These are phyloP conservation scores for Athripsodes cinereus DNA, from an alignment of 2,888 invertebrate genomes.

Conservation along the genomic window DNA sequence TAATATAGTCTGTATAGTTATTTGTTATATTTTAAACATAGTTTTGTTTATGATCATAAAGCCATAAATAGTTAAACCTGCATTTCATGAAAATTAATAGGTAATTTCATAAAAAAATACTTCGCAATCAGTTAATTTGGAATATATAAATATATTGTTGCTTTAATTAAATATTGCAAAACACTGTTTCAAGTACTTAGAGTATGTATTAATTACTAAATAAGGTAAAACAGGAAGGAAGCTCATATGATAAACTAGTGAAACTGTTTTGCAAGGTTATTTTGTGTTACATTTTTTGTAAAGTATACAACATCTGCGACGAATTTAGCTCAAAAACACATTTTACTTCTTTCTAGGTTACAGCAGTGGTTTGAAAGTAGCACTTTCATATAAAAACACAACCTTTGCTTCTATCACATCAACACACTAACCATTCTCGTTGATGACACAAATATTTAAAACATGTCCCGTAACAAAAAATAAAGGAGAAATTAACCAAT, in stretches of 20 bases:
- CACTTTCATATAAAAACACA: background rate
- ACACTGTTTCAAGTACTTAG: conserved; percentile 20
- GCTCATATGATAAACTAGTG: background rate
- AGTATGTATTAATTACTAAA: conserved; percentile 1
- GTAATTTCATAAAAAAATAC: too few species aligned
- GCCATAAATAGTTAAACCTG: too few species aligned
- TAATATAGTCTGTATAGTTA: too few species aligned
- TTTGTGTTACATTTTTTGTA: background rate
- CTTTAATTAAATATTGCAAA: background rate
- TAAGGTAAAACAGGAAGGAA: background rate
- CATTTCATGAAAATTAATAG: too few species aligned
- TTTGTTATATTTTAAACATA: too few species aligned
- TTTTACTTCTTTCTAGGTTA: background rate
- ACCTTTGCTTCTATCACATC: background rate
- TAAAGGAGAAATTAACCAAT: too few species aligned
- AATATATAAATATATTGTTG: too few species aligned
- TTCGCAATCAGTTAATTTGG: conserved; percentile 27
- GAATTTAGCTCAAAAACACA: too few species aligned
- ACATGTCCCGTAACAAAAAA: too few species aligned
- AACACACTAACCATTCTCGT: background rate
- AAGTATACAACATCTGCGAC: background rate
- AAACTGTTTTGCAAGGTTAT: background rate
- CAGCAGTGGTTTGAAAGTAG: background rate
- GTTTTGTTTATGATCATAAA: too few species aligned
- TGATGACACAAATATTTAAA: background rate